Evolutionary conservation across 2,888 invertebrate species (phyloP), one percentile per base, ranked within the genome.

Genomic region (Zhengitettix transpicula): DNA sequence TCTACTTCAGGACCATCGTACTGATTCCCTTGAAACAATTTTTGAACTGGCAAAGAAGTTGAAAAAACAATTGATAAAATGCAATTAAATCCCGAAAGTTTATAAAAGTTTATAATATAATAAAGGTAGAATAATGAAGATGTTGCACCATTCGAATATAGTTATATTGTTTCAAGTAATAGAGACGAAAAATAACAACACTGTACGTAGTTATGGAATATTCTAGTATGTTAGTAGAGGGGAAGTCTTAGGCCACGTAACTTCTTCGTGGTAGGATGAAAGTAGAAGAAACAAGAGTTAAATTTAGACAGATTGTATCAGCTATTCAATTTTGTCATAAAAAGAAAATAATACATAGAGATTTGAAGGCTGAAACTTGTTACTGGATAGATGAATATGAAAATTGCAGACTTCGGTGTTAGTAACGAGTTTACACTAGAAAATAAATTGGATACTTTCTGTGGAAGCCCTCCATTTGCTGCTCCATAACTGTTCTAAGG

Each of bases 281-380:
- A 73, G 99, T 99, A 75, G 89, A 92, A 74, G 97, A 98, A 73
- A 97, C 98, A 17, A 81, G 97, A 63, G 91, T 93, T 63, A 98
- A 98, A 78, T 99, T 99, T 81, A 81, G 94, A 75, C 94, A 77
- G 84, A 99, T 99, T 74, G 98, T 99, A 64, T 99, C 98, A 67
- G 98, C 99, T 69, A 99, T 99, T 71, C 99, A 99, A 81, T 99
- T 99, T 82, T 97, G 99, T 78, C 99, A 99, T 77, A 98, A 99
- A 80, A 99, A 99, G 78, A 87, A 95, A 77, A 99, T 99, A 74
- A 99, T 99, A 74, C 99, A 99, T 82, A 89, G 84, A 71, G 82
- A 83, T 72, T 74, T 83, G 71, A 83, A 97, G 87, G 99, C 99
- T 73, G 99, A 80, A 99, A 99, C 79, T 83, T 99, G 70, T 81